Percentiles rank a stretch among this genome's conserved stretches.
Conservation (phyloP, 2,113 vertebrate species). For the Neogale vison region DNA sequence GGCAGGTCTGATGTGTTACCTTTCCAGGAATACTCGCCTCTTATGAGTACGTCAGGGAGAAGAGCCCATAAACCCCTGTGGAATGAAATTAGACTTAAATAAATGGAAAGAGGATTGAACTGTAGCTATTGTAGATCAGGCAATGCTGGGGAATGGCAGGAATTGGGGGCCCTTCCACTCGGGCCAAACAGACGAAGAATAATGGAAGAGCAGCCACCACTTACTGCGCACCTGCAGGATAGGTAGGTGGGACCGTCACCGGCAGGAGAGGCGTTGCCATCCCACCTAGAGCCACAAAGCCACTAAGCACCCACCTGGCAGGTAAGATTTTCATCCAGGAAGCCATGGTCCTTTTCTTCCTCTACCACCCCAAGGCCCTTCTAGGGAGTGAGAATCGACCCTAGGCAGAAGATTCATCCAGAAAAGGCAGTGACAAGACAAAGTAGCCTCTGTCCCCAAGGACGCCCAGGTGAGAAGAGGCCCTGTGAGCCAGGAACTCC, state of each 20-base stretch:
- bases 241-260: too few relatives aligned
- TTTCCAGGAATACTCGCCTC: neutral
- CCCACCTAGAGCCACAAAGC: neutral
- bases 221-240: neutral
- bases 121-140: neutral
- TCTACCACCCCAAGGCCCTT: neutral
- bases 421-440: neutral
- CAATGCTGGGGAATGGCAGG: neutral
- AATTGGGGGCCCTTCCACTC: neutral
- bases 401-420: neutral
- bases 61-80: neutral
- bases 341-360: neutral
- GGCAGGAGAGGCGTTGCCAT: rapidly evolving
- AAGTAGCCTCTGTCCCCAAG: neutral
- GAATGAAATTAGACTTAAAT: neutral
- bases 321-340: neutral
- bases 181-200: neutral
- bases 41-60: neutral
- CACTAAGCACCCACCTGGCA: neutral
- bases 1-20: neutral
- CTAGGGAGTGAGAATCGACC: neutral
- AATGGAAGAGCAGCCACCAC: neutral
- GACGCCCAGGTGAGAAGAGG: neutral
- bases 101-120: neutral
- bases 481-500: neutral